A percentile compares a stretch with the other conserved stretches of the same genome.
Evolutionary conservation across 2,888 invertebrate genomes (phyloP).

Genomic region (Neoascia interrupta): DNA sequence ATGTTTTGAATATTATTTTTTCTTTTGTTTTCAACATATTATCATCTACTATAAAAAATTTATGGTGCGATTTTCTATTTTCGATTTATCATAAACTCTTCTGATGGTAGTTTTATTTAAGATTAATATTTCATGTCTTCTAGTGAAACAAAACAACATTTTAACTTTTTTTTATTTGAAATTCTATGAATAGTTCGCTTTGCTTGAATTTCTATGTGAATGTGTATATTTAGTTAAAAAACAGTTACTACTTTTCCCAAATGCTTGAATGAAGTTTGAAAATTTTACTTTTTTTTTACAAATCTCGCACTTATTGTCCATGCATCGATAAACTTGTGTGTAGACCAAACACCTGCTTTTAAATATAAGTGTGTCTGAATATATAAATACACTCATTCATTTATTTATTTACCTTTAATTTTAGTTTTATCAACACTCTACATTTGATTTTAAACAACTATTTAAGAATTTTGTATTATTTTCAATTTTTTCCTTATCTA

Average conservation of each 20-base stretch:
- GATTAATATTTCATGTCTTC: slow-evolving; percentile 8
- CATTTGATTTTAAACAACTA: no score
- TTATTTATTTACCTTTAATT: no score
- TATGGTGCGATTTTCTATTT: not conserved
- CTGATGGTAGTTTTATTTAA: not conserved
- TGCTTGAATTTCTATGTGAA: slow-evolving; percentile 38
- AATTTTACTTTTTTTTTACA: no score
- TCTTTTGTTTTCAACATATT: slow-evolving; percentile 14
- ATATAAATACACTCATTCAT: not conserved
- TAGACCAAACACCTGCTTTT: not conserved
- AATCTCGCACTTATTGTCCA: not conserved
- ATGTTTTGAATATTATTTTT: slow-evolving; percentile 60
- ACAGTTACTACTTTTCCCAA: no score
- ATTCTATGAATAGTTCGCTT: slow-evolving; percentile 47
- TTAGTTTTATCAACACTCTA: no score
- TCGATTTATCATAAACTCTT: not conserved
- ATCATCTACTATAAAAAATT: not conserved
- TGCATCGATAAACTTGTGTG: not conserved
- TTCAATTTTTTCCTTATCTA: no score
- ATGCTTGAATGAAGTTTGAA: no score
- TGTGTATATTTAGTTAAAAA: slow-evolving; percentile 26
- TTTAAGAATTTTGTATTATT: no score
- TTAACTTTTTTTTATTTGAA: not conserved
- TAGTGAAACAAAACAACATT: slow-evolving; percentile 7
- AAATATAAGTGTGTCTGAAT: slow-evolving; percentile 3